Conservation (phyloP, 2,888 invertebrate genomes). For the Pseudococcus longispinus region DNA sequence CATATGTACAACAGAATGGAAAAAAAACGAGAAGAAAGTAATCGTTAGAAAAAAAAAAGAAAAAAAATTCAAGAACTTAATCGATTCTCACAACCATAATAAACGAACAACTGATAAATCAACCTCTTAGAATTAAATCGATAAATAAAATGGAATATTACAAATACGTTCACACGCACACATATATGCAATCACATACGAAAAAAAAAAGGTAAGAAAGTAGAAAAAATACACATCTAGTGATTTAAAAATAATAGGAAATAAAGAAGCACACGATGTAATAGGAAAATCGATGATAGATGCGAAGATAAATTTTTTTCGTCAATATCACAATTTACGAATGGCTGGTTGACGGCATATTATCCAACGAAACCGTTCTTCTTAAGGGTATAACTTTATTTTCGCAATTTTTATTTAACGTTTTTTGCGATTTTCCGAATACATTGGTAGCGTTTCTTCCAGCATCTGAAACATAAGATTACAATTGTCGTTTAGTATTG, state of each 20-base stretch:
- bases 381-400: constrained; percentile 40
- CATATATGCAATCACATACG: neutral
- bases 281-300: constrained; percentile 37
- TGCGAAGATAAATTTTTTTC: constrained; percentile 43
- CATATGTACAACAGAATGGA: neutral
- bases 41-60: neutral
- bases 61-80: neutral
- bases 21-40: neutral
- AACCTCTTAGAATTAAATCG: constrained; percentile 34
- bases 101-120: constrained; percentile 24
- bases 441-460: constrained; percentile 47
- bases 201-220: constrained; percentile 40
- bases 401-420: constrained; percentile 42
- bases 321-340: constrained; percentile 51
- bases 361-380: constrained; percentile 49
- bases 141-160: constrained; percentile 38
- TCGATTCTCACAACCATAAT: constrained; percentile 25
- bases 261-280: constrained; percentile 47
- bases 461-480: constrained; percentile 50
- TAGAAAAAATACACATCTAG: constrained; percentile 22
- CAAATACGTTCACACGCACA: neutral
- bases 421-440: constrained; percentile 53
- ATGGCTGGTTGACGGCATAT: constrained; percentile 51
- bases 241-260: constrained; percentile 51
- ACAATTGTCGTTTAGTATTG: neutral